These are phyloP conservation scores for Chelon auratus DNA, from an alignment of 2,797 vertebrate species.

Conservation along the genomic window DNA sequence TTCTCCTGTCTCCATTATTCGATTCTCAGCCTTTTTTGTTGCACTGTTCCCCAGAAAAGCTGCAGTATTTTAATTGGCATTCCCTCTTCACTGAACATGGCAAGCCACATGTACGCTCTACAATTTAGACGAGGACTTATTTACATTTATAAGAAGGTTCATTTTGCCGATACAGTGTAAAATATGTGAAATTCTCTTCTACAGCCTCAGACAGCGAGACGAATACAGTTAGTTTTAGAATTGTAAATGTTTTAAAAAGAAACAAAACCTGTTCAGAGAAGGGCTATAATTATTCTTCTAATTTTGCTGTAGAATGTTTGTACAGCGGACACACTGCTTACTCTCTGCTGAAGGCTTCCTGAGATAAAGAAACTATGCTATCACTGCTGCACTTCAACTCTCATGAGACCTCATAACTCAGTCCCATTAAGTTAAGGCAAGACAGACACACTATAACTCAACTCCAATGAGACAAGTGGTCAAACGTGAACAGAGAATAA, in stretches of 20 bases:
- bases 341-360: constrained; percentile 1
- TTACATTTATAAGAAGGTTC: not conserved
- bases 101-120: not conserved
- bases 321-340: constrained; percentile 13
- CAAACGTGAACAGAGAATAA: constrained; percentile 48
- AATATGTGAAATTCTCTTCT: not conserved
- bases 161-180: not conserved
- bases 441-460: constrained; percentile 48
- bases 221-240: not conserved
- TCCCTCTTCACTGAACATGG: not conserved
- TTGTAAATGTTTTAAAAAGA: not conserved
- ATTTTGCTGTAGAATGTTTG: not conserved
- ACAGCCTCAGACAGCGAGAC: not conserved
- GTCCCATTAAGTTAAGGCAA: constrained; percentile 43
- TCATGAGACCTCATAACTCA: constrained; percentile 59
- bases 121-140: not conserved
- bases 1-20: constrained; percentile 27
- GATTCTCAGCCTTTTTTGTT: constrained; percentile 7
- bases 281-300: not conserved
- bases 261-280: not conserved
- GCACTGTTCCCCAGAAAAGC: not conserved
- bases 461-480: constrained; percentile 36
- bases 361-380: constrained; percentile 17
- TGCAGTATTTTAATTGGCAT: constrained; percentile 1
- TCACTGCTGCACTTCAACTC: constrained; percentile 20